Evolutionary conservation across 1,140 invertebrate species (phyloP).

Genomic region (Philaenus spumarius): DNA sequence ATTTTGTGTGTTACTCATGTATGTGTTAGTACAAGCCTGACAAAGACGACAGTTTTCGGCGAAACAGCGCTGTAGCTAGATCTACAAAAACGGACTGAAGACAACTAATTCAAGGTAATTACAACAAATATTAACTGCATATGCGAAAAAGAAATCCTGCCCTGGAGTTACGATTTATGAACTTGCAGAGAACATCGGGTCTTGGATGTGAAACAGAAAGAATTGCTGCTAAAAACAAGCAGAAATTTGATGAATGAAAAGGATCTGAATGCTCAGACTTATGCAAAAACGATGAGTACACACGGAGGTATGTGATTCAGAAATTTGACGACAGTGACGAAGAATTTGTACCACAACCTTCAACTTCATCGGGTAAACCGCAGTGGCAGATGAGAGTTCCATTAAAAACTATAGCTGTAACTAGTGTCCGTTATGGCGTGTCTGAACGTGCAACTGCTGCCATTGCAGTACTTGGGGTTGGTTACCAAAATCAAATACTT

Average conservation of each 20-base stretch:
- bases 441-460: slow-evolving; percentile 43
- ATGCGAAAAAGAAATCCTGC: too few species aligned
- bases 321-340: too few species aligned
- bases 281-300: not conserved
- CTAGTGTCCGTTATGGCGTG: slow-evolving; percentile 21
- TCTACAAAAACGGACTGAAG: too few species aligned
- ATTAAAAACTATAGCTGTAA: slow-evolving; percentile 14
- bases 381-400: slow-evolving; percentile 35
- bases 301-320: not conserved
- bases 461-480: slow-evolving; percentile 36
- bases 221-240: not conserved
- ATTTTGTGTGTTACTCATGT: too few species aligned
- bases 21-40: too few species aligned
- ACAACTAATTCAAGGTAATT: too few species aligned
- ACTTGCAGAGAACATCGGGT: not conserved
- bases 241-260: not conserved
- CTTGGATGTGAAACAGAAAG: not conserved
- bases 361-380: slow-evolving; percentile 13
- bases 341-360: not conserved
- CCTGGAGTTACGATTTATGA: too few species aligned
- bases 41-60: too few species aligned
- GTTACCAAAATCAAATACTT: too few species aligned
- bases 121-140: too few species aligned
- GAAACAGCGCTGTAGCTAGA: too few species aligned
- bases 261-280: not conserved